These are phyloP conservation scores for Nymphalis polychloros DNA, from an alignment of 2,888 invertebrate species.

Conservation along the genomic window DNA sequence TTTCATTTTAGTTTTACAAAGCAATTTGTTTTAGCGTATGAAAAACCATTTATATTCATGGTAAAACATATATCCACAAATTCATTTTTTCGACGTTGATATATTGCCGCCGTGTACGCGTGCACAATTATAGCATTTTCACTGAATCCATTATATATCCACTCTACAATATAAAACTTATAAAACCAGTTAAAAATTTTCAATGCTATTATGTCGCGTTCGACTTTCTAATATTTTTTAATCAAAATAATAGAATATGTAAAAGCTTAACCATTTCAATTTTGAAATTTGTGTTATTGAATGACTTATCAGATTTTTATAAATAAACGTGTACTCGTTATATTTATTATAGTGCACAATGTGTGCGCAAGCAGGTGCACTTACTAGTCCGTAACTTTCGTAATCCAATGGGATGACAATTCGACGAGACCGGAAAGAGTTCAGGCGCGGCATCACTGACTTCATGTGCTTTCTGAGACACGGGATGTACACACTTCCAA, in stretches of 20 bases:
- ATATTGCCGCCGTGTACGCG: constrained; percentile 57
- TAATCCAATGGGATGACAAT: too few relatives aligned
- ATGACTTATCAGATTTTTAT: too few relatives aligned
- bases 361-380: too few relatives aligned
- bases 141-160: constrained; percentile 26
- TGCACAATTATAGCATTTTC: constrained; percentile 46
- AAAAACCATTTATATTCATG: constrained; percentile 73
- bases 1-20: constrained; percentile 23
- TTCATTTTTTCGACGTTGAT: constrained; percentile 73
- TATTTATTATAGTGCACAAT: too few relatives aligned
- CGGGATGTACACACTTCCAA: too few relatives aligned
- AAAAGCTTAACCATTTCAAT: not conserved
- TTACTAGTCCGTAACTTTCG: too few relatives aligned
- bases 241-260: not conserved
- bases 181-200: constrained; percentile 19
- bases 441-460: too few relatives aligned
- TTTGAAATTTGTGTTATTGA: not conserved
- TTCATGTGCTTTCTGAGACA: too few relatives aligned
- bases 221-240: not conserved
- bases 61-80: constrained; percentile 57
- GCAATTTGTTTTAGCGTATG: constrained; percentile 49
- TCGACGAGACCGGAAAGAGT: too few relatives aligned
- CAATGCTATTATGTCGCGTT: constrained; percentile 1
- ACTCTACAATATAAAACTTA: constrained; percentile 1
- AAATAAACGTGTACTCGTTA: too few relatives aligned